Conservation (phyloP, 2,797 vertebrate species). For the Pantherophis alleghaniensis region DNA sequence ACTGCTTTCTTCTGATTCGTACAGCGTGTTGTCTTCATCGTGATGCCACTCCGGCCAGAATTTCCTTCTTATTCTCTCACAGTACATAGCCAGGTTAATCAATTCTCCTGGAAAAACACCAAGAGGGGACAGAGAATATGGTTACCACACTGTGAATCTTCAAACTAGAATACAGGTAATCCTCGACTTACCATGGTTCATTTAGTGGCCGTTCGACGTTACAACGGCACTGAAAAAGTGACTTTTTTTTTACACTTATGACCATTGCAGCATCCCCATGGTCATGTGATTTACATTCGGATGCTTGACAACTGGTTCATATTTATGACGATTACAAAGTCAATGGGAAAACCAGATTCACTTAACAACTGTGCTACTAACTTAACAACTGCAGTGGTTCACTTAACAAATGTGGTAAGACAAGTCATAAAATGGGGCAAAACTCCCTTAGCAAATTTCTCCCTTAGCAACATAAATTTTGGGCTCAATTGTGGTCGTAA, state of each 20-base stretch:
- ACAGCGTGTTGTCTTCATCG: conserved; percentile 86
- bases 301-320: background rate
- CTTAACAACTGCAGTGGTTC: background rate
- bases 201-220: background rate
- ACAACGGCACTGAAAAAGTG: background rate
- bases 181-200: background rate
- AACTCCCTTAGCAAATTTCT: background rate
- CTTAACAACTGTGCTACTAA: background rate
- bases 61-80: conserved; percentile 91
- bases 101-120: conserved; percentile 82
- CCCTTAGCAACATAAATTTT: background rate
- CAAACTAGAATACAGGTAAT: background rate
- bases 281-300: background rate
- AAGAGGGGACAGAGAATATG: background rate
- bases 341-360: background rate
- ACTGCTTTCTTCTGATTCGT: conserved; percentile 83
- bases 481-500: background rate
- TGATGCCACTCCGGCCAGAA: conserved; percentile 99
- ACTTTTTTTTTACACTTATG: background rate
- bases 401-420: background rate
- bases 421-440: background rate
- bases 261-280: background rate
- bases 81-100: conserved; percentile 96
- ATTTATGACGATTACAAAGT: background rate
- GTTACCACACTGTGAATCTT: background rate